These are phyloP conservation scores for Drosophila bipectinata DNA, from an alignment of 1,140 invertebrate genomes.

Conservation along the genomic window DNA sequence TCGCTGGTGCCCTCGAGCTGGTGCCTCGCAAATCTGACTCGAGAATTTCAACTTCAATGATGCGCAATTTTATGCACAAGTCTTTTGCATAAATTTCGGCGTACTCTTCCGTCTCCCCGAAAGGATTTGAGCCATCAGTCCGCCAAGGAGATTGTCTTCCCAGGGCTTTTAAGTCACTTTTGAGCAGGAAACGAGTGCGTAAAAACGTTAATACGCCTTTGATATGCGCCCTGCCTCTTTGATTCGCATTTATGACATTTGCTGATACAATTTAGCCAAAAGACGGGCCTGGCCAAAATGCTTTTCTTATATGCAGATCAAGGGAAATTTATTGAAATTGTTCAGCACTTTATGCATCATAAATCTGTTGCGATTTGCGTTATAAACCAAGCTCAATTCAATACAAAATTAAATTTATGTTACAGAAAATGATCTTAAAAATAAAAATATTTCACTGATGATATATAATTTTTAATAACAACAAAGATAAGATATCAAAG, in stretches of 20 bases:
- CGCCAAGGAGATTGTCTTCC: slow-evolving; percentile 17
- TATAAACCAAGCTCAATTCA: slow-evolving; percentile 20
- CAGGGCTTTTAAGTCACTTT: slow-evolving; percentile 59
- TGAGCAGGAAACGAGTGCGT: slow-evolving; percentile 49
- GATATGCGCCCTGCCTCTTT: slow-evolving; percentile 29
- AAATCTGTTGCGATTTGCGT: slow-evolving; percentile 54
- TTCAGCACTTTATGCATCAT: slow-evolving; percentile 55
- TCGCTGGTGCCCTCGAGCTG: slow-evolving; percentile 23
- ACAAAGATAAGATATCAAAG: not conserved
- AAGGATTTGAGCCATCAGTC: slow-evolving; percentile 59
- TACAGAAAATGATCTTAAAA: not conserved
- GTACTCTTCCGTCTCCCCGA: slow-evolving; percentile 73
- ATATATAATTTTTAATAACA: too few relatives aligned
- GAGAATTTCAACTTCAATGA: slow-evolving; percentile 79
- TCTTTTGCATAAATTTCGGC: slow-evolving; percentile 79
- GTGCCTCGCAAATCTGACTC: slow-evolving; percentile 62
- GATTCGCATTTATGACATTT: slow-evolving; percentile 73
- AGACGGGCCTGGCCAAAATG: slow-evolving; percentile 20
- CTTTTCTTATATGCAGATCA: slow-evolving; percentile 61
- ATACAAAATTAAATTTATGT: slow-evolving; percentile 9
- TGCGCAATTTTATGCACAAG: slow-evolving; percentile 81
- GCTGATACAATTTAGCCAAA: slow-evolving; percentile 68
- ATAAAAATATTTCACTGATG: not conserved
- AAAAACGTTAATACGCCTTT: slow-evolving; percentile 76
- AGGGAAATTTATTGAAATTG: slow-evolving; percentile 68